Base-by-base conservation (phyloP, 2,888 invertebrate species). In the Dolichomitus sp. region DNA sequence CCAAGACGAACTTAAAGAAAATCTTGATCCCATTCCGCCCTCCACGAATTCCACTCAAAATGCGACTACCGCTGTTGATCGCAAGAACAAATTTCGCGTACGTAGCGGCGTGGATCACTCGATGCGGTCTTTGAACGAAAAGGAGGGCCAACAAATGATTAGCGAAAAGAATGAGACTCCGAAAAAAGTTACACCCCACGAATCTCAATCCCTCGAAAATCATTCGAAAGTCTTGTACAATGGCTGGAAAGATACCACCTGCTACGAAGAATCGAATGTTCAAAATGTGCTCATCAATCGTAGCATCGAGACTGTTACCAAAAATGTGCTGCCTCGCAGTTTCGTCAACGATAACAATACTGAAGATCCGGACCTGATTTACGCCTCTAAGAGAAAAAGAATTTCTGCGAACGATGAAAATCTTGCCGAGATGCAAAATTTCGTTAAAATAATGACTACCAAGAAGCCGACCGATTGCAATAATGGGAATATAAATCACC, bases 1-100 rank as follows among this genome's bases (percentile, higher is more conserved):
- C 33, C 82, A 70, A 1, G 89, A 88, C 11, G 90, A 90, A 45
- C 74, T 87, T n/a, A 92, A 91, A 76, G 92, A 91, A 84, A 92
- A 92, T 86, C 76, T 87, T 11, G 86, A 91, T 76, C 91, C 92
- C 0, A 77, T 86, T 3, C 76, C 85, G 14, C 48, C 80, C 7
- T 23, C 59, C 6, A 37, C 68, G n/a, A 73, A 70, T 80, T 42
- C 70, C 11, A n/a, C 50, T 7, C 52, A 59, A 33, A 70, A 69
- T 59, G 33, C 82, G 42, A 50, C 80, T 19, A 81, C 54, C 40
- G 23, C 70, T 45, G 65, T 48, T 40, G 83, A 83, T n/a, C 80
- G 83, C n/a, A 77, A 59, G 33, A 69, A 23, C 69, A 83, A 80
- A 37, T 63, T 19, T 3, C 80, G 77, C 7, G 69, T 65, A 17